A percentile compares a stretch with the other conserved stretches of the same genome.
phyloP scores from a whole-genome alignment of 2,888 invertebrate species.

The Melinaea menophilus region DNA sequence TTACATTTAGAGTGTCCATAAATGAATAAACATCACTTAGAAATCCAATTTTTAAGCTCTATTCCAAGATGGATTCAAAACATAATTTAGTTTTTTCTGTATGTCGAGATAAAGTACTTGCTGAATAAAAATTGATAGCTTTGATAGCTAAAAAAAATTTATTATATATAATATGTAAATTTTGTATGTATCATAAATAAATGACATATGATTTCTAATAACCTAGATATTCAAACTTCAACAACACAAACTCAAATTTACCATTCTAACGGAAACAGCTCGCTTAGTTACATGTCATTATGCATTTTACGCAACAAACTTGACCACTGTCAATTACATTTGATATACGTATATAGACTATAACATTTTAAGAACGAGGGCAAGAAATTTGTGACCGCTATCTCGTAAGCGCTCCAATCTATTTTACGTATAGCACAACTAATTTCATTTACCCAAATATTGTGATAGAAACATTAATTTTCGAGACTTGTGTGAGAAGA shows the following conservation, averaged over 20 bases:
- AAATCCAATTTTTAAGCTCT: too few species aligned
- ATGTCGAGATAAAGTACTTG: too few species aligned
- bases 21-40: neutral
- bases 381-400: conserved; percentile 14
- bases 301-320: conserved; percentile 38
- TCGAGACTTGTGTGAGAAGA: conserved; percentile 22
- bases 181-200: neutral
- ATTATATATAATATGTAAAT: too few species aligned
- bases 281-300: conserved; percentile 45
- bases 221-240: conserved; percentile 8
- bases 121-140: too few species aligned
- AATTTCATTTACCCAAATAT: conserved; percentile 51
- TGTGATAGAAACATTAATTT: conserved; percentile 36
- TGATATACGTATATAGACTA: conserved; percentile 31
- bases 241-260: conserved; percentile 13
- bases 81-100: too few species aligned
- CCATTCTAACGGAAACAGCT: conserved; percentile 22
- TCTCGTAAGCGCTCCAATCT: conserved; percentile 48
- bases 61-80: too few species aligned
- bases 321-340: conserved; percentile 20
- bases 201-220: neutral
- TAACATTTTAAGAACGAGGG: conserved; percentile 29
- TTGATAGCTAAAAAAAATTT: too few species aligned
- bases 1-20: conserved; percentile 3
- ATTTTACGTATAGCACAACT: conserved; percentile 56